Conservation (phyloP, 1,140 invertebrate species). For the Bombus waltoni region DNA sequence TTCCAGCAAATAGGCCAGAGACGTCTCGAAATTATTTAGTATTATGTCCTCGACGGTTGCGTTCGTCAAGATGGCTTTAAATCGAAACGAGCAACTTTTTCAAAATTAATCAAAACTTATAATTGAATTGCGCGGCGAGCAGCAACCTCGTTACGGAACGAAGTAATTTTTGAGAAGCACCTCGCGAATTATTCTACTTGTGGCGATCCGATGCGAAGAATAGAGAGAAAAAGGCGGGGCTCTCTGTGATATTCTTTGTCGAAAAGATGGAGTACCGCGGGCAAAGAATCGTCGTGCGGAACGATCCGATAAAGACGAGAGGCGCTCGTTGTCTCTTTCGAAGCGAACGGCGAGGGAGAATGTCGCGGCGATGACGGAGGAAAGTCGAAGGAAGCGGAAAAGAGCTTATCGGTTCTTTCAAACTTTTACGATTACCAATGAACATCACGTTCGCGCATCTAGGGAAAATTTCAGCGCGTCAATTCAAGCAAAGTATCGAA, state of each 20-base stretch:
- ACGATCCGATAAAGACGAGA: neutral
- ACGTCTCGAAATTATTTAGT: slow-evolving; percentile 39
- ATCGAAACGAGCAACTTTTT: neutral
- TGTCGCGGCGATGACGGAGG: no score
- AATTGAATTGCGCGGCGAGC: neutral
- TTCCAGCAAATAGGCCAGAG: slow-evolving; percentile 23
- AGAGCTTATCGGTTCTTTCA: no score
- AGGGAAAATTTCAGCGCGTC: no score
- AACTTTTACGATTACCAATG: no score
- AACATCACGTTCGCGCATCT: no score
- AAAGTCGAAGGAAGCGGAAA: no score
- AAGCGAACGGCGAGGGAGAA: no score
- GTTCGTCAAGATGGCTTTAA: slow-evolving; percentile 30
- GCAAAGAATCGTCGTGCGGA: accelerated
- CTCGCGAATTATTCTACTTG: neutral
- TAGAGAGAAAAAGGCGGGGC: accelerated
- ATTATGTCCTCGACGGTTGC: neutral
- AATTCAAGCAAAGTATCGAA: no score
- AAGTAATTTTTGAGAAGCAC: neutral
- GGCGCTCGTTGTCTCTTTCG: no score
- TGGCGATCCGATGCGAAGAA: neutral
- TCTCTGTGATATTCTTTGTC: neutral
- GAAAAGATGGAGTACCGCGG: no score
- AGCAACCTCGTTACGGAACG: no score
- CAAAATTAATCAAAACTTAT: neutral